These are phyloP conservation scores for Prolemur simus DNA, from an alignment of 2,113 vertebrate species.

Conservation along the genomic window DNA sequence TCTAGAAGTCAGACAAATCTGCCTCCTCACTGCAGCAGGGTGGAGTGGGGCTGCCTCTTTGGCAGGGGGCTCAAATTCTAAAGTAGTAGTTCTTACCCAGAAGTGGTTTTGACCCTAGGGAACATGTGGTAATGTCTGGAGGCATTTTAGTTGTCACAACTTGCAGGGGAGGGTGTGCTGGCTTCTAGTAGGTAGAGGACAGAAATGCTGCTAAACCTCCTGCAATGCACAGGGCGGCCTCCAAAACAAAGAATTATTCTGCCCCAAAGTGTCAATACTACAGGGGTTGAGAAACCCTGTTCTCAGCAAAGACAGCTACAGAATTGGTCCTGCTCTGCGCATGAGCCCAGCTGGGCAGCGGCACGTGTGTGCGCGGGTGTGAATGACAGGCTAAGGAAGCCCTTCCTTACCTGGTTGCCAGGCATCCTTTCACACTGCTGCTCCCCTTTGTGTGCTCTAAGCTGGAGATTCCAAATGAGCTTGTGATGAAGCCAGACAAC, in stretches of 20 bases:
- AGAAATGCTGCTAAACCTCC: neutral
- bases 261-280: neutral
- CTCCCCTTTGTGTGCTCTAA: neutral
- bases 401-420: neutral
- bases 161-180: neutral
- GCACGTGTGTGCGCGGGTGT: too few relatives aligned
- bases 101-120: neutral
- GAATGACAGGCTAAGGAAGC: neutral
- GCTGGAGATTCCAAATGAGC: neutral
- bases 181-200: neutral
- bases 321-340: neutral
- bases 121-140: neutral
- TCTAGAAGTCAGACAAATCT: neutral
- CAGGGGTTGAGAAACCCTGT: neutral
- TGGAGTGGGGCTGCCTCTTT: neutral
- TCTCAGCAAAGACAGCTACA: too few relatives aligned
- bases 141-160: neutral
- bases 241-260: neutral
- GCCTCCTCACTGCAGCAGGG: neutral
- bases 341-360: fast-evolving
- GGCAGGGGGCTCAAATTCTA: neutral
- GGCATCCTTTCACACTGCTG: neutral
- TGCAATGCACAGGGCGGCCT: neutral
- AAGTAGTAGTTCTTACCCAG: neutral
- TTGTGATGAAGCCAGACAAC: neutral